Conservation (phyloP, 2,888 invertebrate genomes). For the Meganola albula region DNA sequence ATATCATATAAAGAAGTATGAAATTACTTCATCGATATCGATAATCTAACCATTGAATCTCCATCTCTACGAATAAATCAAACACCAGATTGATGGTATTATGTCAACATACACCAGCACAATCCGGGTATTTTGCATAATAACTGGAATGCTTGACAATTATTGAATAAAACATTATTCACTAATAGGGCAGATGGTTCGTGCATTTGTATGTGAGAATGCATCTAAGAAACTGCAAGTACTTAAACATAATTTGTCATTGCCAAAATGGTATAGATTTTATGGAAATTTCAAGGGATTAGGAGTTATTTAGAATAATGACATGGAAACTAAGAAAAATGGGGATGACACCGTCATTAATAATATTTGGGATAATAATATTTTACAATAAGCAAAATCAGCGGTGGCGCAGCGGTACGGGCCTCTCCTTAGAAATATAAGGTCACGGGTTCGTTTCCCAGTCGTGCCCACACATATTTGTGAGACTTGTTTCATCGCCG, state of each 20-base stretch:
- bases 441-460: too few relatives aligned
- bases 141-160: constrained; percentile 64
- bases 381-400: constrained; percentile 1
- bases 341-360: constrained; percentile 25
- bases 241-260: constrained; percentile 60
- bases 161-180: constrained; percentile 62
- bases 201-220: constrained; percentile 57
- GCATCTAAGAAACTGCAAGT: constrained; percentile 21
- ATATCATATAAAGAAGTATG: too few relatives aligned
- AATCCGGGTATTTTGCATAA: constrained; percentile 66
- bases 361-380: too few relatives aligned
- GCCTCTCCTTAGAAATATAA: too few relatives aligned
- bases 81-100: constrained; percentile 72
- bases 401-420: too few relatives aligned
- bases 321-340: constrained; percentile 24
- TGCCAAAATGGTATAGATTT: constrained; percentile 43
- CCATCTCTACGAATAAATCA: constrained; percentile 54
- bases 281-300: constrained; percentile 38
- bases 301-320: constrained; percentile 18
- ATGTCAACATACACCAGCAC: constrained; percentile 72
- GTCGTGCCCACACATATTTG: too few relatives aligned
- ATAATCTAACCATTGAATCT: constrained; percentile 9
- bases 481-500: too few relatives aligned
- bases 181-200: constrained; percentile 52
- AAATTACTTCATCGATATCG: constrained; percentile 33